phyloP scores from a whole-genome alignment of 1,140 invertebrate species.

The Cephus cinctus region DNA sequence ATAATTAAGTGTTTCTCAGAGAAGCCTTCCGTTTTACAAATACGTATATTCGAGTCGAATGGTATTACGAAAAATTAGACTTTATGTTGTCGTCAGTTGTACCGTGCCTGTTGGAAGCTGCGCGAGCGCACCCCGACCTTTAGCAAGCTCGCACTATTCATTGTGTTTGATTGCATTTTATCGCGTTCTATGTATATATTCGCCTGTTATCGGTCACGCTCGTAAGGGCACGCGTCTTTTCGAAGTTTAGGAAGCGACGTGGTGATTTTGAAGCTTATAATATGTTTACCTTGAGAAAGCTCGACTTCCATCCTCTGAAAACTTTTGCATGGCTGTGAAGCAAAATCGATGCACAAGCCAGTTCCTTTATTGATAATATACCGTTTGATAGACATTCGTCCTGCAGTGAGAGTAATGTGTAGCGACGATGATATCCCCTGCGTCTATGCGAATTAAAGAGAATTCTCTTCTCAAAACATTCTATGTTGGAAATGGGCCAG shows the following conservation, averaged over 20 bases:
- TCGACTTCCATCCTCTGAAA: too few relatives aligned
- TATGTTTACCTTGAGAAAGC: too few relatives aligned
- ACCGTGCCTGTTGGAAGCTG: too few relatives aligned
- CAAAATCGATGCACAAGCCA: too few relatives aligned
- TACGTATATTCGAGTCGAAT: not conserved
- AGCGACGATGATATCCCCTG: too few relatives aligned
- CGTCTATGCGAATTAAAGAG: not conserved
- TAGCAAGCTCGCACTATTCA: not conserved
- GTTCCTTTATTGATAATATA: too few relatives aligned
- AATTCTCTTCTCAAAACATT: not conserved
- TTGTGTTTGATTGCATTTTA: slow-evolving; percentile 1
- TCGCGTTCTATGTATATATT: not conserved
- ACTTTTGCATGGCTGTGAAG: too few relatives aligned
- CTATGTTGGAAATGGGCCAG: not conserved
- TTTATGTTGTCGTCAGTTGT: slow-evolving; percentile 23
- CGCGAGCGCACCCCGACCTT: too few relatives aligned
- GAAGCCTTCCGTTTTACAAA: not conserved
- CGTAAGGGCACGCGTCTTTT: not conserved
- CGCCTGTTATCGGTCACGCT: slow-evolving; percentile 8
- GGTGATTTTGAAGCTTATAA: not conserved
- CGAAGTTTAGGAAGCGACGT: not conserved
- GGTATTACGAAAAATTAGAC: slow-evolving; percentile 13
- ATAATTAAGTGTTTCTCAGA: slow-evolving; percentile 8
- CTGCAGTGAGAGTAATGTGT: not conserved
- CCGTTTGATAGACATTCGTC: too few relatives aligned